Evolutionary conservation across 2,797 vertebrate genomes (phyloP), one percentile per base, ranked within the genome.

Genomic region (Pseudotriccus pelzelni): DNA sequence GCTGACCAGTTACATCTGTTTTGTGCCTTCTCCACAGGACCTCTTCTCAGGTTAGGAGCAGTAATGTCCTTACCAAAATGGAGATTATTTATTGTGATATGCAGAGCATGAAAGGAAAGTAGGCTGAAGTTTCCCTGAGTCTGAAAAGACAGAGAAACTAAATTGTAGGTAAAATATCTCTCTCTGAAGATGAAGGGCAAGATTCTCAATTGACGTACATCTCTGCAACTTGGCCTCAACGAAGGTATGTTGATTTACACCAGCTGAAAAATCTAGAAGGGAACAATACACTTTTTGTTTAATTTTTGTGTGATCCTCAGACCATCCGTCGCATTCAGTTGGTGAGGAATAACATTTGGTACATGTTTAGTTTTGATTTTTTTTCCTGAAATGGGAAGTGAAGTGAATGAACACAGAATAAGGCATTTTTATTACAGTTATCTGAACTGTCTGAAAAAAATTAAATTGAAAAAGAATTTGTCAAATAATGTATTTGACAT

Each of bases 201-300:
- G 84, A 84, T 87, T 95, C 59, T 92, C 63, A 89, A 41, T 50
- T 95, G 93, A 92, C 95, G 84, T 89, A 76, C 83, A 90, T 95
- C 96, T 87, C 80, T 94, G 67, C 43, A 87, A 73, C 83, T 93
- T 97, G 96, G 93, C 94, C 63, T 90, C 47, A 80, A 53, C 30
- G 68, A 87, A 84, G 24, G 37, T 90, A 64, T 77, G 80, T 77
- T 95, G 96, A 95, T 96, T 96, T 95, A 90, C 74, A 94, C 80
- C 93, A 95, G 94, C 94, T 97, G 90, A 97, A 95, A 95, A 95
- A 93, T 93, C 81, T 95, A 93, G 95, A 96, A 92, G 34, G 81
- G 84, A 95, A 95, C 90, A 96, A 95, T 92, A 70, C 88, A 89
- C 80, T 95, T 96, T 95, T 96, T 96, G 93, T 96, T 95, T 82